These are phyloP conservation scores for Cephonodes hylas DNA, from an alignment of 2,888 invertebrate genomes.

Conservation along the genomic window DNA sequence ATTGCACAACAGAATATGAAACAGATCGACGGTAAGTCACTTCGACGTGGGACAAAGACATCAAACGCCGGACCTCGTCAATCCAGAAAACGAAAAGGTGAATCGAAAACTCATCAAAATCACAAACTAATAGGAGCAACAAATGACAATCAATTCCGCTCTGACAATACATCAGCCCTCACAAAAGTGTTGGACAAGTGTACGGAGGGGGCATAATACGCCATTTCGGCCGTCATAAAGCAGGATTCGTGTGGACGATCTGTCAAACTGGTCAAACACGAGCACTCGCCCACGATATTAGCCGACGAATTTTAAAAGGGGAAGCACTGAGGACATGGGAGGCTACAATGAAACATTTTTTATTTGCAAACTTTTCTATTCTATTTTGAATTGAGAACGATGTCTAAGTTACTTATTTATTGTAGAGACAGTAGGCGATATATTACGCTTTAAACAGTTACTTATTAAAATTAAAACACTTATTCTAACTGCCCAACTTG, in stretches of 20 bases:
- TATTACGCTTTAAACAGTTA: too few relatives aligned
- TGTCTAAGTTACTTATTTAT: too few relatives aligned
- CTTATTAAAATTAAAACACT: too few relatives aligned
- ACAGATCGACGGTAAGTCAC: background rate
- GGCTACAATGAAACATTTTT: background rate
- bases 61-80: slow-evolving; percentile 19
- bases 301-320: slow-evolving; percentile 30
- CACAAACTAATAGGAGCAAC: slow-evolving; percentile 9
- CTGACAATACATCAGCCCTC: slow-evolving; percentile 41
- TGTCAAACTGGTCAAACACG: slow-evolving; percentile 79
- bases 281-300: slow-evolving; percentile 51
- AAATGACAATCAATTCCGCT: slow-evolving; percentile 10
- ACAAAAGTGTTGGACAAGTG: slow-evolving; percentile 78
- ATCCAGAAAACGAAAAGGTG: slow-evolving; percentile 22
- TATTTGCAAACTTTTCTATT: background rate
- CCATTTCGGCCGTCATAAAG: slow-evolving; percentile 74
- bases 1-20: background rate
- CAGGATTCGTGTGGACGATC: slow-evolving; percentile 75
- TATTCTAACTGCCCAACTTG: too few relatives aligned
- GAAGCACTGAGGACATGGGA: slow-evolving; percentile 25
- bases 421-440: too few relatives aligned
- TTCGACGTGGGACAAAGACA: background rate
- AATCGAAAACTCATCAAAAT: slow-evolving; percentile 12
- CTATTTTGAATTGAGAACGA: too few relatives aligned
- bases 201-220: slow-evolving; percentile 74